Percentiles rank a stretch among this genome's conserved stretches.
These are phyloP conservation scores for Eilema sororculum DNA, from an alignment of 2,888 invertebrate genomes.

Conservation along the genomic window DNA sequence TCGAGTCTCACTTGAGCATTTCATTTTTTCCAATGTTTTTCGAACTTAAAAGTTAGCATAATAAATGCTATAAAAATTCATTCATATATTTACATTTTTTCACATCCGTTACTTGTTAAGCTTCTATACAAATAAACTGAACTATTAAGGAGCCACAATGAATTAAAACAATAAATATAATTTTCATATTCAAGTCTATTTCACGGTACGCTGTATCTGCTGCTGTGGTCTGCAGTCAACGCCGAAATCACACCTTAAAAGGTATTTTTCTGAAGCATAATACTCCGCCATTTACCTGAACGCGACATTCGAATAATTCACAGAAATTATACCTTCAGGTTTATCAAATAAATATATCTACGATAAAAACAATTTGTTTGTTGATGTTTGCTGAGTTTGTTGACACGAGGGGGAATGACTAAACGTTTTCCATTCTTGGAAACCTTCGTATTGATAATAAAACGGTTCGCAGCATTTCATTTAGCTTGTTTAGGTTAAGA, in stretches of 20 bases:
- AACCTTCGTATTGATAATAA: neutral
- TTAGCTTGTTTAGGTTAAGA: neutral
- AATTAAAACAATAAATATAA: too few relatives aligned
- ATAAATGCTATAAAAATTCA: too few relatives aligned
- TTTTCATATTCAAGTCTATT: too few relatives aligned
- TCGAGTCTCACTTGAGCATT: too few relatives aligned
- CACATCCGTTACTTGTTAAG: too few relatives aligned
- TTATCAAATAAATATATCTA: conserved; percentile 15
- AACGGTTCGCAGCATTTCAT: neutral
- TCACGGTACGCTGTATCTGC: too few relatives aligned
- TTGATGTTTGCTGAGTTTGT: neutral
- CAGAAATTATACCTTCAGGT: conserved; percentile 14
- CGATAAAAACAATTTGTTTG: conserved; percentile 6
- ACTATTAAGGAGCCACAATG: too few relatives aligned
- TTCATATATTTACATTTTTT: too few relatives aligned
- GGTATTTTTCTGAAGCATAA: conserved; percentile 6
- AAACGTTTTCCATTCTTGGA: neutral
- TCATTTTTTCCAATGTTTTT: too few relatives aligned
- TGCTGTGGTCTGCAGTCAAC: too few relatives aligned
- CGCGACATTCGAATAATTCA: conserved; percentile 18
- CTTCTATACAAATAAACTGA: too few relatives aligned
- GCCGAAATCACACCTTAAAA: neutral
- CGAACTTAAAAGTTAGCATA: too few relatives aligned
- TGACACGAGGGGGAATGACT: neutral
- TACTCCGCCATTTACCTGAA: conserved; percentile 16